Conservation (phyloP, 2,113 vertebrate species). For the Antechinus flavipes region DNA sequence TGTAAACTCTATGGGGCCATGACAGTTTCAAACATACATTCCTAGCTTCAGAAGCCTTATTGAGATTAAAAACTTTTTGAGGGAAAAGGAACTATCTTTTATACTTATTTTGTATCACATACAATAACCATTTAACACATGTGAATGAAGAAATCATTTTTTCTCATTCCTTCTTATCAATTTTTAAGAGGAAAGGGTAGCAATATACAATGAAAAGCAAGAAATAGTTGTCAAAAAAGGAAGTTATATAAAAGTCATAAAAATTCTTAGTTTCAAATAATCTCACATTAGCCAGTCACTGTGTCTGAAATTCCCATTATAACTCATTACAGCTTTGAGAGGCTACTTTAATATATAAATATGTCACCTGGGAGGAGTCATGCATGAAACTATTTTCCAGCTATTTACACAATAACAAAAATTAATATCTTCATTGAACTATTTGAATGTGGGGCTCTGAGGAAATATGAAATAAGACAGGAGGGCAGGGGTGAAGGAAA, state of each 20-base stretch:
- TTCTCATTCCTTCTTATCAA: neutral
- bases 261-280: neutral
- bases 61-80: neutral
- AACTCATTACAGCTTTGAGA: neutral
- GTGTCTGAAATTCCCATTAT: neutral
- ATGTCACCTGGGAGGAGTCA: neutral
- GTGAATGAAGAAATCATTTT: neutral
- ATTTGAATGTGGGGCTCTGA: neutral
- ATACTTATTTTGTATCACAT: neutral
- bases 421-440: neutral
- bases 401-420: slow-evolving; percentile 12
- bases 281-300: neutral
- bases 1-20: neutral
- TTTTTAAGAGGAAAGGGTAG: neutral
- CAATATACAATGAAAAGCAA: neutral
- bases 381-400: neutral
- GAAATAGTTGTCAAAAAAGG: neutral
- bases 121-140: neutral
- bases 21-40: neutral
- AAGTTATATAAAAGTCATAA: neutral
- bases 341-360: slow-evolving; percentile 5
- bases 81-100: neutral
- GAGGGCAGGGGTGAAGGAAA: neutral
- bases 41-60: neutral
- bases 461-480: neutral